Evolutionary conservation across 2,797 vertebrate species (phyloP).

Genomic region (Pseudopleuronectes americanus): DNA sequence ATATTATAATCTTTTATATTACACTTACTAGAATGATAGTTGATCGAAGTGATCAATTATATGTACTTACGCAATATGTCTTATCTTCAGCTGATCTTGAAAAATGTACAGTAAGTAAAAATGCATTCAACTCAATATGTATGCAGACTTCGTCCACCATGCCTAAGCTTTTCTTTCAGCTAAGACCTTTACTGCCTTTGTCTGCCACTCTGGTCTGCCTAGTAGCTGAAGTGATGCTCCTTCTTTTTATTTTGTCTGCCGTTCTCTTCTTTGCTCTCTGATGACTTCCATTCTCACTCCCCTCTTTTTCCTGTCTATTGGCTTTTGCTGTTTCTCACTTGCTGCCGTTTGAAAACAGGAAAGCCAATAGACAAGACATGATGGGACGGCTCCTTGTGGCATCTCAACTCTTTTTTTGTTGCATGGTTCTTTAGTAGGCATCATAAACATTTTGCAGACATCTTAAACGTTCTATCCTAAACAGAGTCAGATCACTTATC

Average conservation of each 20-base stretch:
- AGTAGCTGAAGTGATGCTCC: slow-evolving; percentile 87
- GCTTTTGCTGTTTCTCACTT: slow-evolving; percentile 86
- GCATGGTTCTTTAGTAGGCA: slow-evolving; percentile 91
- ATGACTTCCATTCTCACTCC: slow-evolving; percentile 76
- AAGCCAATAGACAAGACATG: slow-evolving; percentile 88
- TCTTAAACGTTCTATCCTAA: slow-evolving; percentile 6
- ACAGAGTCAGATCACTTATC: not conserved
- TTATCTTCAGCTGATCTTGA: slow-evolving; percentile 55
- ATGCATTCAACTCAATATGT: slow-evolving; percentile 96
- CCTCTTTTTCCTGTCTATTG: slow-evolving; percentile 88
- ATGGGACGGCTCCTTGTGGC: slow-evolving; percentile 86
- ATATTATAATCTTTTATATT: not conserved
- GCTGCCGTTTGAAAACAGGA: slow-evolving; percentile 80
- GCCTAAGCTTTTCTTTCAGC: slow-evolving; percentile 83
- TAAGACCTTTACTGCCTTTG: slow-evolving; percentile 77
- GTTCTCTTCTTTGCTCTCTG: slow-evolving; percentile 67
- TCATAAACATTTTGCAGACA: slow-evolving; percentile 63
- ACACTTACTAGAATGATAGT: not conserved
- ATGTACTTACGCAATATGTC: slow-evolving; percentile 1
- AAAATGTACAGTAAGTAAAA: slow-evolving; percentile 93
- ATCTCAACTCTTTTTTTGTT: slow-evolving; percentile 87
- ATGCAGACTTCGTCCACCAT: slow-evolving; percentile 80
- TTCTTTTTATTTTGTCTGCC: slow-evolving; percentile 79
- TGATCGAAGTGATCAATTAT: slow-evolving; percentile 4
- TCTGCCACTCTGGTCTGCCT: slow-evolving; percentile 85